Evolutionary conservation across 2,888 invertebrate genomes (phyloP).

Genomic region (Schrankia costaestrigalis): DNA sequence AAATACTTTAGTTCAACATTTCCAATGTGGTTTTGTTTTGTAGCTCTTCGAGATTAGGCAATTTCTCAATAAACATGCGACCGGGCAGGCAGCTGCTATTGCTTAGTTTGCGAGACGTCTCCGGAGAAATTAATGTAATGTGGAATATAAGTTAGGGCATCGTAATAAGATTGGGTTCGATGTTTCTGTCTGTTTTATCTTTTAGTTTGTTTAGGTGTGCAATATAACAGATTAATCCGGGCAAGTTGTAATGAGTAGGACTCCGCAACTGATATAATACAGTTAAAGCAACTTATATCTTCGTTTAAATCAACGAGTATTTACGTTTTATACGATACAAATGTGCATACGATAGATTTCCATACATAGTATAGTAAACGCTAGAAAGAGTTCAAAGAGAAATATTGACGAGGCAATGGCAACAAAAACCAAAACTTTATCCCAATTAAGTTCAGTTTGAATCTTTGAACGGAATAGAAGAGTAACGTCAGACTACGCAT

Average conservation of each 20-base stretch:
- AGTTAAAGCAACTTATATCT: constrained; percentile 19
- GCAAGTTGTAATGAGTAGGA: constrained; percentile 33
- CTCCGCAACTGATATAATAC: constrained; percentile 15
- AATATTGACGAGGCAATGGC: constrained; percentile 29
- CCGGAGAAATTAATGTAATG: constrained; percentile 77
- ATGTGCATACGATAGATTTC: too few species aligned
- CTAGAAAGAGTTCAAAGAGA: constrained; percentile 28
- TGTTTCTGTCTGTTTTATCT: constrained; percentile 62
- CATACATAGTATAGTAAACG: too few species aligned
- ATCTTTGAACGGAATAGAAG: constrained; percentile 67
- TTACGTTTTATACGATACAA: too few species aligned
- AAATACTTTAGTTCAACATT: constrained; percentile 79
- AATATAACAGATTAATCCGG: constrained; percentile 39
- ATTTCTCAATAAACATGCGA: constrained; percentile 77
- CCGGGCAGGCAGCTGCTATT: constrained; percentile 68
- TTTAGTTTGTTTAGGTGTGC: constrained; percentile 51
- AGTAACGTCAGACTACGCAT: constrained; percentile 65
- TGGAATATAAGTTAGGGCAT: constrained; percentile 65
- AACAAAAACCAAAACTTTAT: constrained; percentile 39
- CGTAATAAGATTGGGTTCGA: constrained; percentile 66
- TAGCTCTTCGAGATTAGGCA: constrained; percentile 78
- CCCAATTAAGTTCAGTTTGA: constrained; percentile 70
- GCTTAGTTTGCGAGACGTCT: constrained; percentile 72
- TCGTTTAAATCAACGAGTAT: constrained; percentile 16
- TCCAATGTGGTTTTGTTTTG: constrained; percentile 79